A percentile compares a stretch with the other conserved stretches of the same genome.
Conservation (phyloP, 1,140 invertebrate genomes). For the Drosophila kikkawai region DNA sequence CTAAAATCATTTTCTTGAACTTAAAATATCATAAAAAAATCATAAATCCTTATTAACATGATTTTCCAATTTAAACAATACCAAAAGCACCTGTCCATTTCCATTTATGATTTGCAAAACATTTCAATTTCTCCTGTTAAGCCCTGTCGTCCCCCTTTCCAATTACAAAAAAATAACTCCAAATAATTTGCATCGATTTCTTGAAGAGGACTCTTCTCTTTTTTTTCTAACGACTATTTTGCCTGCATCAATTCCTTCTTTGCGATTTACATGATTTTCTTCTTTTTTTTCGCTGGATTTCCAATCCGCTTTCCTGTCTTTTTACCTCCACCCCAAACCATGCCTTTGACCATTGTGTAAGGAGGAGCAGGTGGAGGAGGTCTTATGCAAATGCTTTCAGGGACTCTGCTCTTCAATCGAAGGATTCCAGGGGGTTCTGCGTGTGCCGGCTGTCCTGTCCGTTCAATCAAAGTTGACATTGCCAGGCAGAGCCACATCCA, state of each 20-base stretch:
- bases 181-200: conserved; percentile 42
- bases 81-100: not conserved
- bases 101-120: not conserved
- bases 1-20: not conserved
- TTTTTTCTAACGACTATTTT: conserved; percentile 28
- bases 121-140: conserved; percentile 14
- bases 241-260: conserved; percentile 34
- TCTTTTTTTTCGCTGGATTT: conserved; percentile 15
- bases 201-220: conserved; percentile 7
- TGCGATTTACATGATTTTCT: conserved; percentile 49
- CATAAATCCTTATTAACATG: not conserved
- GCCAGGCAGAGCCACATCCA: conserved; percentile 49
- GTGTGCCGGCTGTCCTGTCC: conserved; percentile 26
- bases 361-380: conserved; percentile 26
- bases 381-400: conserved; percentile 71
- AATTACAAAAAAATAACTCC: conserved; percentile 35
- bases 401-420: conserved; percentile 29
- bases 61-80: conserved; percentile 5
- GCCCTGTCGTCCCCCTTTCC: not conserved
- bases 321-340: not conserved
- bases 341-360: conserved; percentile 62
- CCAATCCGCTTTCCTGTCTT: conserved; percentile 23
- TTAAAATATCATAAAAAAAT: not conserved
- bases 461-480: conserved; percentile 76
- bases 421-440: conserved; percentile 14